phyloP scores from a whole-genome alignment of 1,140 invertebrate species.

The Trypoxylus dichotomus region DNA sequence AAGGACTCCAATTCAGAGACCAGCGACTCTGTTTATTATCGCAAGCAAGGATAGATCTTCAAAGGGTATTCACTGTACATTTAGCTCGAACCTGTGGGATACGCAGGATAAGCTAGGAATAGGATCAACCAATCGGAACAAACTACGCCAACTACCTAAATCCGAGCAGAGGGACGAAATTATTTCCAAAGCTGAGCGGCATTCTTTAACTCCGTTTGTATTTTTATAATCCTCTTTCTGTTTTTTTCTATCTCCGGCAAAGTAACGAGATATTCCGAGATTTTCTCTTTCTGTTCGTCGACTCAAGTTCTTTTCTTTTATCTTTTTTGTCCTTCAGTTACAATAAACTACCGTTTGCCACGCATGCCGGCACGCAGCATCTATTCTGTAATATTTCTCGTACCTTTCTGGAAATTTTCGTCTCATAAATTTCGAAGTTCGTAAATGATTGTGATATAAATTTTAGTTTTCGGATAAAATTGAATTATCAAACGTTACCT shows the following conservation, averaged over 20 bases:
- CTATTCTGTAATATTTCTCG: neutral
- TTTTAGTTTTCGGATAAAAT: neutral
- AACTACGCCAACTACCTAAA: neutral
- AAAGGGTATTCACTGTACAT: neutral
- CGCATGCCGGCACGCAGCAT: neutral
- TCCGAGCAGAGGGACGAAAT: neutral
- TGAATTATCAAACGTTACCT: neutral
- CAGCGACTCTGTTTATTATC: neutral
- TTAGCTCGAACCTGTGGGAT: neutral
- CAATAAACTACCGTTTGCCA: neutral
- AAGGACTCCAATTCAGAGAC: too few species aligned
- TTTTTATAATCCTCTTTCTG: too few species aligned
- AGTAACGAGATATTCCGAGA: neutral
- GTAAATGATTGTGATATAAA: conserved; percentile 8
- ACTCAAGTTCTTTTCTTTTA: neutral
- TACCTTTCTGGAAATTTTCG: neutral
- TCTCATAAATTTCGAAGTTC: neutral
- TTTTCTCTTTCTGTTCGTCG: neutral
- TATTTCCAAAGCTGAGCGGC: neutral
- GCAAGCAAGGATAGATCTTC: neutral
- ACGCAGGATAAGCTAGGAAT: neutral
- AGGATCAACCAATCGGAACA: neutral
- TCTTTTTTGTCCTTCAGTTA: too few species aligned
- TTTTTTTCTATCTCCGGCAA: neutral
- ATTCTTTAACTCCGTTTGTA: neutral